Evolutionary conservation across 2,797 vertebrate genomes (phyloP).

Genomic region (Emydoidea blandingii): DNA sequence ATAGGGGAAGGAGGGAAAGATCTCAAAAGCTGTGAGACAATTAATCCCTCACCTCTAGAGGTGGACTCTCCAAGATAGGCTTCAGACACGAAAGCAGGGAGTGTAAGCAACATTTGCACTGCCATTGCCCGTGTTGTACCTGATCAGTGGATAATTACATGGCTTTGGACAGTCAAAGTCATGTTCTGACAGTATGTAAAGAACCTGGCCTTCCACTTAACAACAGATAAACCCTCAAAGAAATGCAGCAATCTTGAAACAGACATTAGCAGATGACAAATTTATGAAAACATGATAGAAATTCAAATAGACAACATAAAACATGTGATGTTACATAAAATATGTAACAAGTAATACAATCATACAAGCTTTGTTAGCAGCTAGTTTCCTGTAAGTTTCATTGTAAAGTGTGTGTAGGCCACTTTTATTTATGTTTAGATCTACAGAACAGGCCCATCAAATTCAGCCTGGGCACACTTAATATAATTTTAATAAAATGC

Average conservation of each 20-base stretch:
- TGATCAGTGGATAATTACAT: background rate
- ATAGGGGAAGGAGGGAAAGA: background rate
- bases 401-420: accelerated
- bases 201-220: background rate
- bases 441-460: background rate
- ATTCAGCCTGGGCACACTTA: background rate
- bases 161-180: background rate
- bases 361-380: background rate
- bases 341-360: background rate
- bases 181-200: accelerated
- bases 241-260: background rate
- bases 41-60: background rate
- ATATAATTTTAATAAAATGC: background rate
- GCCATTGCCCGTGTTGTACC: accelerated
- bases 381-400: background rate
- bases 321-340: accelerated
- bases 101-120: background rate
- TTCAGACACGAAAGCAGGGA: accelerated
- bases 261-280: background rate
- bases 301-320: background rate
- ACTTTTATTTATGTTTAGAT: background rate
- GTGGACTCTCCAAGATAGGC: background rate
- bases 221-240: background rate
- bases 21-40: background rate
- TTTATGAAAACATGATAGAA: background rate